Evolutionary conservation across 2,113 vertebrate species (phyloP), one percentile per base, ranked within the genome.

Genomic region (Sebastes fasciatus): DNA sequence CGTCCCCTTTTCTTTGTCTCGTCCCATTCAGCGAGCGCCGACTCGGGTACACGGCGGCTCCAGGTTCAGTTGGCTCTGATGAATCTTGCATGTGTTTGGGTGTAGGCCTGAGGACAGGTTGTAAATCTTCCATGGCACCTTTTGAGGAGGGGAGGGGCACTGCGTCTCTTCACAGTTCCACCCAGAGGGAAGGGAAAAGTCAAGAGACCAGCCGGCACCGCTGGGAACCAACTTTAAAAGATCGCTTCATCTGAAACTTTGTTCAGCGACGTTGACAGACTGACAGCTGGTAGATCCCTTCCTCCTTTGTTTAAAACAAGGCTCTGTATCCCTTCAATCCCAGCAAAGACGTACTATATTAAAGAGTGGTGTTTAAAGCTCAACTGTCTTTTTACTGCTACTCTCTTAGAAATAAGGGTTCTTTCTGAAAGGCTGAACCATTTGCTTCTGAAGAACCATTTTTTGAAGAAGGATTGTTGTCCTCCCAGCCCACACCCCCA

Each of bases 61-160:
- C 58, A 86, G 62, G 82, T 62, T 67, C 34, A 19, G 60, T 49
- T 49, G 80, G 76, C 77, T 61, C 43, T 60, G 64, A 78, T 86
- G 68, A 90, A 81, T 86, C 54, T 64, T 83, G 80, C 77, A 62
- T 83, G 82, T 74, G 49, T 75, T 79, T 64, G 58, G 61, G 80
- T 68, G 76, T 21, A n/a, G 23, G 70, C 63, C 75, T 14, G 43
- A 4, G 80, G 77, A 83, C 81, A 57, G 68, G 68, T 72, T 82
- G 78, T 88, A 86, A 85, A 85, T 87, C 76, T 76, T 80, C 55
- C 64, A 55, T 45, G 40, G 51, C 19, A 21, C 4, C 68, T 49
- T 72, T 70, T 34, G 54, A 87, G 75, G 69, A 57, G 13, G n/a
- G 40, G 16, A 21, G 21, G 13, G 64, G n/a, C 16, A 21, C 54